Evolutionary conservation across 2,797 vertebrate genomes (phyloP).

Genomic region (Stomatorhinus walkeri): DNA sequence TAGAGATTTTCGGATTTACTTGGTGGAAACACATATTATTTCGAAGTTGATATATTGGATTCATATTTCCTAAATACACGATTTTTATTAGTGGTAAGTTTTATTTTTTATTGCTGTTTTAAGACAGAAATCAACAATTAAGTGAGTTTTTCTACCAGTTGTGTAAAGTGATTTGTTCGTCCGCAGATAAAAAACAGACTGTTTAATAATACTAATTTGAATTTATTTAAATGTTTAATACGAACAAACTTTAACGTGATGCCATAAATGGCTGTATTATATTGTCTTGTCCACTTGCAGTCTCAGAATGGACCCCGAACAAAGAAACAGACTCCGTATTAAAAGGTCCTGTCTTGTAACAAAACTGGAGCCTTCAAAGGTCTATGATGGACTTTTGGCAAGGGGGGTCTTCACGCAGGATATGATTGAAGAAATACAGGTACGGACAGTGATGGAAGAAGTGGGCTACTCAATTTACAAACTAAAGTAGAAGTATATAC

Average conservation of each 20-base stretch:
- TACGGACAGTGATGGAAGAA: not conserved
- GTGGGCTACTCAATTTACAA: constrained; percentile 31
- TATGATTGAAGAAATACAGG: constrained; percentile 88
- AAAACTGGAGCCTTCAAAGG: constrained; percentile 54
- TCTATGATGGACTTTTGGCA: constrained; percentile 68
- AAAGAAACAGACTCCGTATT: constrained; percentile 60
- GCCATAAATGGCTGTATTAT: not conserved
- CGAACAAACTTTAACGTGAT: not conserved
- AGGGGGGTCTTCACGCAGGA: constrained; percentile 71
- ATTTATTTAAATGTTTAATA: not conserved
- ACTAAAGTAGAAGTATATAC: not conserved
- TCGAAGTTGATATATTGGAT: not conserved
- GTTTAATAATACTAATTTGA: not conserved
- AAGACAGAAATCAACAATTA: not conserved
- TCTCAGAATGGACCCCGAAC: constrained; percentile 61
- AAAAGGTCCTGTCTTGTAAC: constrained; percentile 60
- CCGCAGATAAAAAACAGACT: not conserved
- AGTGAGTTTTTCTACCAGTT: not conserved
- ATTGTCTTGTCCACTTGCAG: not conserved
- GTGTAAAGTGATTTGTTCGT: not conserved
- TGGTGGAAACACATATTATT: not conserved
- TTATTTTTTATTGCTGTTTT: not conserved
- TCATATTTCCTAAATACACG: not conserved
- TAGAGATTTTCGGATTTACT: not conserved
- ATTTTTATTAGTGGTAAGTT: not conserved